phyloP scores from a whole-genome alignment of 2,797 vertebrate species.

The Alcedo atthis region DNA sequence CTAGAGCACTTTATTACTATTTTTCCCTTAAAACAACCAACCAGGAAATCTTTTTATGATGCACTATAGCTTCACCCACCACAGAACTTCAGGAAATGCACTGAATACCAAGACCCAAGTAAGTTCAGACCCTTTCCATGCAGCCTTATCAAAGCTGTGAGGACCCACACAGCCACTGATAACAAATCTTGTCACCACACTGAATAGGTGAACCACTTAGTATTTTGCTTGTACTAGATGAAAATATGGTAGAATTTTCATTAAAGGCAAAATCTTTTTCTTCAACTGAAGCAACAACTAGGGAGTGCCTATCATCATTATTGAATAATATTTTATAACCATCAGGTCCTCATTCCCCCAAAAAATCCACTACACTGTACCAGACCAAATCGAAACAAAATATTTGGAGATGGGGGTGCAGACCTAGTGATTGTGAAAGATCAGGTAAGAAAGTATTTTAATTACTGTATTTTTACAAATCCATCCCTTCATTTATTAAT shows the following conservation, averaged over 20 bases:
- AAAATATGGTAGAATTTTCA: not conserved
- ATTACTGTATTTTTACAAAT: not conserved
- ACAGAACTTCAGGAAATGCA: not conserved
- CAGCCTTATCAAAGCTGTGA: no score
- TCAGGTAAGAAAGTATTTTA: not conserved
- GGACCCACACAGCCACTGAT: not conserved
- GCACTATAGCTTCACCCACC: accelerated
- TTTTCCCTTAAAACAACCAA: not conserved
- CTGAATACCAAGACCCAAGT: not conserved
- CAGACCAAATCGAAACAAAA: not conserved
- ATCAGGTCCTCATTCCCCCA: not conserved
- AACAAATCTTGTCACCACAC: not conserved
- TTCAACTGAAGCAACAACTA: not conserved
- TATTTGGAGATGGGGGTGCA: accelerated
- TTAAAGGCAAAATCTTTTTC: not conserved
- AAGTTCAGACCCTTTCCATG: not conserved
- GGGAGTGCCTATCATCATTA: not conserved
- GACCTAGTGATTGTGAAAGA: not conserved
- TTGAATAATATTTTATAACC: not conserved
- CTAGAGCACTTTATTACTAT: not conserved
- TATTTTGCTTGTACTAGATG: not conserved
- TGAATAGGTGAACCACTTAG: not conserved
- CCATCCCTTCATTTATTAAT: not conserved
- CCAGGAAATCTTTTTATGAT: not conserved
- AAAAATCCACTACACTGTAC: not conserved